These are phyloP conservation scores for Cerastis leucographa DNA, from an alignment of 2,888 invertebrate species.

Conservation along the genomic window DNA sequence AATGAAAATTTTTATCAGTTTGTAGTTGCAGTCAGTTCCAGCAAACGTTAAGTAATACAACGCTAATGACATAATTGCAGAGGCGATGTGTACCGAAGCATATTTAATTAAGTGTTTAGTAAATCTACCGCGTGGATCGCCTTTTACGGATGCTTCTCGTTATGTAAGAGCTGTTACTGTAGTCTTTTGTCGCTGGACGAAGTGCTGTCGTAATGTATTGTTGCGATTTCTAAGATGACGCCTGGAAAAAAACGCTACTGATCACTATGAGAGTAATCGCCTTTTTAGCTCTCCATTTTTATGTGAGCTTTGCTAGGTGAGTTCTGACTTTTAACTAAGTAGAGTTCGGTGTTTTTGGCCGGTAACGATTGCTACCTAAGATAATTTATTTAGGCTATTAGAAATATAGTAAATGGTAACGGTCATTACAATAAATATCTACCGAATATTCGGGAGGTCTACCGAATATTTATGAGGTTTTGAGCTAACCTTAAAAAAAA, in stretches of 20 bases:
- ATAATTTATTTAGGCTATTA: background rate
- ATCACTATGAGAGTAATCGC: background rate
- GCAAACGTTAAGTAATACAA: constrained; percentile 57
- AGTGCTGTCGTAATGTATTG: constrained; percentile 39
- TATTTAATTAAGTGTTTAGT: constrained; percentile 66
- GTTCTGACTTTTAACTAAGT: constrained; percentile 17
- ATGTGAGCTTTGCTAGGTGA: background rate
- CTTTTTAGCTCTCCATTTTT: constrained; percentile 10
- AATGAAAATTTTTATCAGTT: constrained; percentile 32
- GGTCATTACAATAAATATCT: background rate
- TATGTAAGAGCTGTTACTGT: constrained; percentile 52
- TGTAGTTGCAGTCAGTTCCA: constrained; percentile 35
- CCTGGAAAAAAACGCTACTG: constrained; percentile 3
- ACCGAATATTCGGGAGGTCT: background rate
- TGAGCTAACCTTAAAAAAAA: background rate
- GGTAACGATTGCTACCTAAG: constrained; percentile 4
- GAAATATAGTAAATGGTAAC: constrained; percentile 1
- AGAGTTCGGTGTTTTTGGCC: constrained; percentile 26
- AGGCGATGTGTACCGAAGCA: constrained; percentile 60
- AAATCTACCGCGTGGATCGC: constrained; percentile 59
- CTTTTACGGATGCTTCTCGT: constrained; percentile 54
- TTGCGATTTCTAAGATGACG: constrained; percentile 18
- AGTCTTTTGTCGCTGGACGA: constrained; percentile 30
- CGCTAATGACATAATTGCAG: constrained; percentile 65
- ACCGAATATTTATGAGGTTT: constrained; percentile 8